Base-by-base conservation (phyloP, 1,140 invertebrate species). In the Brachystomella parvula region DNA sequence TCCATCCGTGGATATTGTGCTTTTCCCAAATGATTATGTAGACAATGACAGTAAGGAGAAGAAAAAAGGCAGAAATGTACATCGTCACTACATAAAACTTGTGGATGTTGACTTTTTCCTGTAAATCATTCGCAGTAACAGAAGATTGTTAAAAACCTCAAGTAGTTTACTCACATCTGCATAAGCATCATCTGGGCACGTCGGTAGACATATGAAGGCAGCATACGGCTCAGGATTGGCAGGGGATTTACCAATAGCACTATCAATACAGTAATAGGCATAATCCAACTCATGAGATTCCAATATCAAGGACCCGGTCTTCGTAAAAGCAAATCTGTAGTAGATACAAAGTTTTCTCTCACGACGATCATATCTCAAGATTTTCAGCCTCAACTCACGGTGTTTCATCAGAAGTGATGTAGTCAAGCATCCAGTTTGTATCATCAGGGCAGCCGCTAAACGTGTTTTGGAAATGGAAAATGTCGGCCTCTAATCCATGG, bases 1-100 rank as follows among this genome's bases (percentile, higher is more conserved):
- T 66, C 68, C 68, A 72, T 19, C 71, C 71, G 60, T 72, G 71
- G 31, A 72, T 33, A 33, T 66, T 70, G 33, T 70, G 71, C 26
- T 66, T 66, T 26, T 68, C 66, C 71, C 71, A 72, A 19, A 72
- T 39, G 12, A 70, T 9, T 3, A 60, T n/a, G 33, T 72, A 72
- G 3, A 68, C 66, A 6, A 70, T 2, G 21, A 33, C 62, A 3
- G 71, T 72, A 1, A 70, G 17, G 2, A 70, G 39, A 17, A 69
- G 71, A 53, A 72, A 72, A 15, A 68, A 47, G 0, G 71, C 63
- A 2, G 68, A 65, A 28, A 58, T 58, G 30, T 63, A 61, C 60
- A 72, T 64, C 17, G 61, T 17, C 2, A 44, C 32, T 0, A 56
- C 44, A 47, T 69, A 67, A 2, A 64, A 9, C 21, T 2, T 33